Percentiles rank a stretch among this genome's conserved stretches.
Evolutionary conservation across 2,888 invertebrate genomes (phyloP).

Genomic region (Halictus ligatus): DNA sequence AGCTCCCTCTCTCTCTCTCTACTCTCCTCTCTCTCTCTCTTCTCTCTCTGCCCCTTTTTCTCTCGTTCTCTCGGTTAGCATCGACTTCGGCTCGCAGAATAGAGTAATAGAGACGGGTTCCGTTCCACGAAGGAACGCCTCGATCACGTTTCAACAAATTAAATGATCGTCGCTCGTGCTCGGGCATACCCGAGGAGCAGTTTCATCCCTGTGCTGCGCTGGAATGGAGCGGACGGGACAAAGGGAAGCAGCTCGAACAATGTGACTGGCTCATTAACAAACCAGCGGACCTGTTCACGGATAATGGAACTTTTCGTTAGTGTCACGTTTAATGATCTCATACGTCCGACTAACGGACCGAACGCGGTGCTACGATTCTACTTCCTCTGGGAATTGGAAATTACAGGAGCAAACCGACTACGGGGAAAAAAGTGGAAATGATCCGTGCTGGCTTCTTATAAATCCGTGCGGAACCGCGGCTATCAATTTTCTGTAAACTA

Average conservation of each 20-base stretch:
- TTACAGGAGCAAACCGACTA: not conserved
- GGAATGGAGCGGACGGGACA: constrained; percentile 8
- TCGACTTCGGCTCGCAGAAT: not conserved
- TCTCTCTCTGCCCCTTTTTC: not conserved
- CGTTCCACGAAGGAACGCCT: constrained; percentile 26
- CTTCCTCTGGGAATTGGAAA: not conserved
- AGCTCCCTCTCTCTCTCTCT: not conserved
- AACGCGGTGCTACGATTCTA: not conserved
- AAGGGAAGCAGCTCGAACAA: constrained; percentile 12
- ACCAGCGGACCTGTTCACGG: constrained; percentile 4
- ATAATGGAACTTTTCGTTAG: constrained; percentile 23
- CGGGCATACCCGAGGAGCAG: constrained; percentile 2
- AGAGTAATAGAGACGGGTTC: constrained; percentile 15
- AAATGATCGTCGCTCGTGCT: constrained; percentile 23
- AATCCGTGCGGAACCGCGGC: not conserved
- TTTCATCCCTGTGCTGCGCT: constrained; percentile 10
- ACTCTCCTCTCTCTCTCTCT: not conserved
- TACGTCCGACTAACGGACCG: not conserved
- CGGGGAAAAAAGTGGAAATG: not conserved
- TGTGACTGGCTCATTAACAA: constrained; percentile 22
- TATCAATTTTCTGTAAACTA: not conserved
- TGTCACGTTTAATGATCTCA: constrained; percentile 4
- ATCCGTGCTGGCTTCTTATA: not conserved
- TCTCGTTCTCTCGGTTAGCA: not conserved
- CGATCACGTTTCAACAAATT: constrained; percentile 32